These are phyloP conservation scores for Polypterus senegalus DNA, from an alignment of 2,113 vertebrate genomes.

Conservation along the genomic window DNA sequence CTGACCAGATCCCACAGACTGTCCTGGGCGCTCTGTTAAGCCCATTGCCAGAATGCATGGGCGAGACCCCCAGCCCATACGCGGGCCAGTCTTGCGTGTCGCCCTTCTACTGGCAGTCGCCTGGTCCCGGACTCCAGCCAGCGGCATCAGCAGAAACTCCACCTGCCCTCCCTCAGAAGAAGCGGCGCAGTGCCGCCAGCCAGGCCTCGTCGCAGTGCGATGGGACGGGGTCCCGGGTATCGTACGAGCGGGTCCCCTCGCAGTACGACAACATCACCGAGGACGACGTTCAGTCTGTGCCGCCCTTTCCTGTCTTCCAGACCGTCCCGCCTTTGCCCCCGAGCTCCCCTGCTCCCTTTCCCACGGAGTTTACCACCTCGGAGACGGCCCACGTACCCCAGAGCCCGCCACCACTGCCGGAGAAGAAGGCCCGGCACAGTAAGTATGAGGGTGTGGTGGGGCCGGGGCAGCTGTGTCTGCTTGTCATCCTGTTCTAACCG, in stretches of 20 bases:
- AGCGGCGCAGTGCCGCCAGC: constrained; percentile 68
- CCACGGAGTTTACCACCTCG: constrained; percentile 48
- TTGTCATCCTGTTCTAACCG: no score
- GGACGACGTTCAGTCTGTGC: constrained; percentile 60
- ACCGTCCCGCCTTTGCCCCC: constrained; percentile 68
- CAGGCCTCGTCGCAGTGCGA: constrained; percentile 43
- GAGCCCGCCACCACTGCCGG: constrained; percentile 84
- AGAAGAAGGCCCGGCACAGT: constrained; percentile 95
- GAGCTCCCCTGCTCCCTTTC: constrained; percentile 56
- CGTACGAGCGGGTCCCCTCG: constrained; percentile 77
- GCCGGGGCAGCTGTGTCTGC: not conserved
- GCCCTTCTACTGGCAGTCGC: constrained; percentile 31
- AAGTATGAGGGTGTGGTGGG: constrained; percentile 37
- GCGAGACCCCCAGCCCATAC: constrained; percentile 69
- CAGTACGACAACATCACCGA: constrained; percentile 87
- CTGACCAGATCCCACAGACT: constrained; percentile 67
- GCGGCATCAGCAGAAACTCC: constrained; percentile 49
- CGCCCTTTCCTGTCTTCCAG: constrained; percentile 60
- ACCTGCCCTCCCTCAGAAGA: constrained; percentile 86
- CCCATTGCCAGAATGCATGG: constrained; percentile 76
- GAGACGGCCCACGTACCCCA: constrained; percentile 52
- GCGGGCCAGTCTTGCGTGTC: constrained; percentile 64
- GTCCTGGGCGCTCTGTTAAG: constrained; percentile 56
- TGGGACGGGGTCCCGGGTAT: constrained; percentile 41
- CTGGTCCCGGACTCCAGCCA: constrained; percentile 26